These are phyloP conservation scores for Panagrolaimus sp. DNA, from an alignment of 1,140 invertebrate species.

Conservation along the genomic window DNA sequence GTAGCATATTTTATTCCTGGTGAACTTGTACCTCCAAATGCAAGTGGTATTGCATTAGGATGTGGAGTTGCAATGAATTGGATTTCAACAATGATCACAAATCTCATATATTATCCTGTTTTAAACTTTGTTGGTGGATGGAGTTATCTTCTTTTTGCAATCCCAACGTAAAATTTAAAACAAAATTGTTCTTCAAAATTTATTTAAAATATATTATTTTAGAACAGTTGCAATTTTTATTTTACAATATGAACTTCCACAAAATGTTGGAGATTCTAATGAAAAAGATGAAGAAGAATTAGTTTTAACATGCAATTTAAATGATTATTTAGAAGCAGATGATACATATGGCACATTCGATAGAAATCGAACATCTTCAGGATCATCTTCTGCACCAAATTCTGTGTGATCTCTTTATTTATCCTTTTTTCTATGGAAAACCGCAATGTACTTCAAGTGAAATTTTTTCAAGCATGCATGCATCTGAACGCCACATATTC, in stretches of 20 bases:
- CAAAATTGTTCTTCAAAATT: background rate
- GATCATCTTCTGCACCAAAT: background rate
- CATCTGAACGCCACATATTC: background rate
- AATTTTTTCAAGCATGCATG: background rate
- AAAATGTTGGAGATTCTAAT: slow-evolving; percentile 16
- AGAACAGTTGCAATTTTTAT: slow-evolving; percentile 20
- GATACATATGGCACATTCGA: slow-evolving; percentile 23
- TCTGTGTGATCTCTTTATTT: background rate
- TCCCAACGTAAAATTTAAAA: slow-evolving; percentile 44
- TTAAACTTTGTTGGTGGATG: slow-evolving; percentile 38
- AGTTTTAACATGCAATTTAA: slow-evolving; percentile 13
- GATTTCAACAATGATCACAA: slow-evolving; percentile 41
- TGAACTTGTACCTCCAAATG: slow-evolving; percentile 36
- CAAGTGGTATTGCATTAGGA: slow-evolving; percentile 31
- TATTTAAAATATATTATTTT: background rate
- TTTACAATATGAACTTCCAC: slow-evolving; percentile 21
- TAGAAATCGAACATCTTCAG: background rate
- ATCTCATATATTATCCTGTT: slow-evolving; percentile 43
- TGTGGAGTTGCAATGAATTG: slow-evolving; percentile 42
- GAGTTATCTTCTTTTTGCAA: slow-evolving; percentile 44
- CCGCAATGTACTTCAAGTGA: background rate
- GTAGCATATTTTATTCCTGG: slow-evolving; percentile 44
- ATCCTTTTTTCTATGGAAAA: background rate
- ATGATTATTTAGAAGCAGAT: background rate
- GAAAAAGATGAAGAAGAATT: background rate